Conservation (phyloP, 2,113 vertebrate genomes). For the Suncus etruscus region DNA sequence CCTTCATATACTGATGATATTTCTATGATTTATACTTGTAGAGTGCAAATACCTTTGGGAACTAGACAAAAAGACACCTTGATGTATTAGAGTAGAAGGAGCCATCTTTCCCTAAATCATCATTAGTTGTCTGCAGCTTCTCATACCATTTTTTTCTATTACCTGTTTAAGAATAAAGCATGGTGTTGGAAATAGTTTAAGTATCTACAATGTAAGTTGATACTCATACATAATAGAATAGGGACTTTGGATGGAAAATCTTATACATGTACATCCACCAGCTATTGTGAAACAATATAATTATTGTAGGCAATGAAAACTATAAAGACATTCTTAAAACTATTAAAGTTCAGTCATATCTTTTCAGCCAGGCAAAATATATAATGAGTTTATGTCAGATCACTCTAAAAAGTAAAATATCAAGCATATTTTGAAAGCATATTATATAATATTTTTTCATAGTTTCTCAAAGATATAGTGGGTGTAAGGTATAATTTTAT, state of each 20-base stretch:
- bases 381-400: neutral
- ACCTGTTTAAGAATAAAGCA: neutral
- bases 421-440: neutral
- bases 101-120: neutral
- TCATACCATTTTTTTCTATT: neutral
- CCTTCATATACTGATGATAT: neutral
- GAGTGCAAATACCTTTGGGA: neutral
- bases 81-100: neutral
- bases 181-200: neutral
- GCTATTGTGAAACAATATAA: neutral
- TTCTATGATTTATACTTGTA: neutral
- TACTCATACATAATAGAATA: neutral
- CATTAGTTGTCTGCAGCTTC: neutral
- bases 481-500: neutral
- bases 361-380: neutral
- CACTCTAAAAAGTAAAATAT: neutral
- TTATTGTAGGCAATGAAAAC: neutral
- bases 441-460: neutral
- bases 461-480: neutral
- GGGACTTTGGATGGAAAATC: neutral
- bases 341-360: neutral
- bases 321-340: neutral
- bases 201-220: neutral
- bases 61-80: neutral
- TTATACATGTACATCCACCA: neutral